Evolutionary conservation across 2,888 invertebrate genomes (phyloP).

Genomic region (Ischnura elegans): DNA sequence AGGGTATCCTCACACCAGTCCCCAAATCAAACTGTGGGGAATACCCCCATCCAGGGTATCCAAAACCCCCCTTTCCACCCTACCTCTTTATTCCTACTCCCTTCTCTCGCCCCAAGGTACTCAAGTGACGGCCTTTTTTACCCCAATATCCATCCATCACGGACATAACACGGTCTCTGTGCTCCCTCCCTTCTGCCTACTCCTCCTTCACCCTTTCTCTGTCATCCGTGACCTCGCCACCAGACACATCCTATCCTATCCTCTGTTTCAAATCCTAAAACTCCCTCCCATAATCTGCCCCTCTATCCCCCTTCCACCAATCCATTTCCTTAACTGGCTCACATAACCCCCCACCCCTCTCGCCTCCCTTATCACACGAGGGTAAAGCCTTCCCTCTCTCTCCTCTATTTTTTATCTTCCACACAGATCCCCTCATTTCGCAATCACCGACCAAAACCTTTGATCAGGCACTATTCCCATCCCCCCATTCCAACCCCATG

Average conservation of each 20-base stretch:
- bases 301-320: not conserved
- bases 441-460: constrained; percentile 22
- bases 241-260: not conserved
- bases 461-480: not conserved
- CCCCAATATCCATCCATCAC: constrained; percentile 60
- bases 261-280: not conserved
- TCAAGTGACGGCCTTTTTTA: constrained; percentile 3
- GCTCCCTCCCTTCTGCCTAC: not conserved
- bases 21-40: not conserved
- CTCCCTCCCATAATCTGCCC: not conserved
- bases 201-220: not conserved
- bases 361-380: not conserved
- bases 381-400: not conserved
- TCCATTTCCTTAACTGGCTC: not conserved
- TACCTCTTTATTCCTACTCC: not conserved
- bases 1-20: not conserved
- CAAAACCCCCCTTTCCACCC: not conserved
- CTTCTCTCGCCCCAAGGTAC: not conserved
- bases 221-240: constrained; percentile 12
- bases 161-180: not conserved
- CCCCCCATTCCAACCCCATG: not conserved
- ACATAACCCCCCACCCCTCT: not conserved
- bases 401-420: not conserved
- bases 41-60: too few species aligned
- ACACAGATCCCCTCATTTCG: constrained; percentile 5